phyloP scores from a whole-genome alignment of 2,113 vertebrate species.

The Rutilus rutilus region DNA sequence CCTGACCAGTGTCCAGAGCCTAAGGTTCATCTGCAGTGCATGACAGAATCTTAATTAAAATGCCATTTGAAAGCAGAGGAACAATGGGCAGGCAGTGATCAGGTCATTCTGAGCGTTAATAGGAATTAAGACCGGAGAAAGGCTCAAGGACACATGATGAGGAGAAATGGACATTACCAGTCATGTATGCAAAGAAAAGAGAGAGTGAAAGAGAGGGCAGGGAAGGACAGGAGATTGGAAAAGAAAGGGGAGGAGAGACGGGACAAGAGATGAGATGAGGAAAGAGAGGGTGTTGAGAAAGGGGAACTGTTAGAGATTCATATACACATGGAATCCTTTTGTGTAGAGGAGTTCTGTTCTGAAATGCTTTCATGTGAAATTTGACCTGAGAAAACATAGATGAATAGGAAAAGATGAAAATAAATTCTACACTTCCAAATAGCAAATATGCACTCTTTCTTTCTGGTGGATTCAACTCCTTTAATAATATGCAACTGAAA shows the following conservation, averaged over 20 bases:
- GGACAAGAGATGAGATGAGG: background rate
- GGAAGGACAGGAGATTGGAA: conserved; percentile 11
- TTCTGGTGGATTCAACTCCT: background rate
- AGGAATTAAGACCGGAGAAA: conserved; percentile 17
- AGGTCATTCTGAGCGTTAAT: conserved; percentile 27
- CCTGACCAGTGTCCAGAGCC: background rate
- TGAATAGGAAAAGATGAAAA: background rate
- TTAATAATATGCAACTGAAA: conserved; percentile 23
- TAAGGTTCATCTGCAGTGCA: conserved; percentile 29
- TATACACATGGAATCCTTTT: background rate
- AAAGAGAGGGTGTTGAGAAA: background rate
- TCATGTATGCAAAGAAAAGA: conserved; percentile 36
- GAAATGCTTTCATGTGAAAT: background rate
- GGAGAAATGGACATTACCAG: conserved; percentile 28
- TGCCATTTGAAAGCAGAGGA: conserved; percentile 37
- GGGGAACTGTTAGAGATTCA: background rate
- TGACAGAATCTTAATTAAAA: conserved; percentile 46
- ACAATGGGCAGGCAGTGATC: conserved; percentile 26
- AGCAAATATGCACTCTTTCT: background rate
- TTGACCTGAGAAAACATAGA: background rate
- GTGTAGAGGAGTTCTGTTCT: background rate
- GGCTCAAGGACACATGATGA: conserved; percentile 43
- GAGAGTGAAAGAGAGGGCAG: background rate
- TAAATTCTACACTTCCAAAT: background rate
- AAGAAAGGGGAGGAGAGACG: background rate